Conservation (phyloP, 2,797 vertebrate species). For the Rhinella marina region DNA sequence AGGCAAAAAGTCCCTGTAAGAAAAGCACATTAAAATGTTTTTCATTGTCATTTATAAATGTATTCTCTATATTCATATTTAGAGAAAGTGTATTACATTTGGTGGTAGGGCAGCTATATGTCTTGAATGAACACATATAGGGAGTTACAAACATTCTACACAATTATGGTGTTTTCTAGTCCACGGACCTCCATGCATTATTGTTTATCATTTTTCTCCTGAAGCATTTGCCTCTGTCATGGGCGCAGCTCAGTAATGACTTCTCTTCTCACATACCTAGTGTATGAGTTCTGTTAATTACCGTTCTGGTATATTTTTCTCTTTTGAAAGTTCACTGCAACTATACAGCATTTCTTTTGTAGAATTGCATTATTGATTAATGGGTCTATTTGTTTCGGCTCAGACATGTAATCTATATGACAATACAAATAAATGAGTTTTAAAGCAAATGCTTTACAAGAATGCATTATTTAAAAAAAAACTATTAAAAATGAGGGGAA, state of each 20-base stretch:
- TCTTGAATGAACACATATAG: no score
- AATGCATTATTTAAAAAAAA: no score
- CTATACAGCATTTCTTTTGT: not conserved
- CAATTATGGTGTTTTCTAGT: not conserved
- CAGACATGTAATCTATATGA: not conserved
- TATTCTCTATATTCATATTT: not conserved
- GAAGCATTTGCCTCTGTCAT: constrained; percentile 8
- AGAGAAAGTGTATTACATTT: not conserved
- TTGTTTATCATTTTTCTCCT: constrained; percentile 35
- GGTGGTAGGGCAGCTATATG: no score
- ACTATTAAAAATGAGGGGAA: no score
- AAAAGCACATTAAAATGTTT: not conserved
- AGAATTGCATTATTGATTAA: constrained; percentile 26
- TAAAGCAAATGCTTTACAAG: not conserved
- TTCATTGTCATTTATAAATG: not conserved
- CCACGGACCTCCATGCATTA: not conserved
- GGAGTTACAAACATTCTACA: not conserved
- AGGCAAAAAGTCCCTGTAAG: not conserved
- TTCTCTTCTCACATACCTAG: constrained; percentile 4
- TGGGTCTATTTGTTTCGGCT: constrained; percentile 19
- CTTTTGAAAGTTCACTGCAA: not conserved
- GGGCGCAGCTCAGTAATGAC: constrained; percentile 8
- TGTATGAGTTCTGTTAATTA: constrained; percentile 19
- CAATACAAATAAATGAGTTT: constrained; percentile 2
- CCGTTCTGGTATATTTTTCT: constrained; percentile 15